Base-by-base conservation (phyloP, 2,797 vertebrate genomes). In the Melopsittacus undulatus region DNA sequence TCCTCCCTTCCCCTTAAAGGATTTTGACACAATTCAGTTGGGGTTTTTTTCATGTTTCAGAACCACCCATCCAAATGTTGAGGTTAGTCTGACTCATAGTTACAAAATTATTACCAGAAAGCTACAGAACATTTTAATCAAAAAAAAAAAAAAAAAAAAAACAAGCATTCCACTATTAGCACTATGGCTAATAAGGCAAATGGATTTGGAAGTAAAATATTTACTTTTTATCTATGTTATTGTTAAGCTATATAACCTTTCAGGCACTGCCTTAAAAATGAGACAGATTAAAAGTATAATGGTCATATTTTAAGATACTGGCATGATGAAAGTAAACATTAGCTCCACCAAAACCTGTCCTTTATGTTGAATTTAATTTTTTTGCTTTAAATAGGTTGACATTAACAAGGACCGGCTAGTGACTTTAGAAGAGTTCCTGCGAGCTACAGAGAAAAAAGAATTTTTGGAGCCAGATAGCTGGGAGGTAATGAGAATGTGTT, bases 391-490 rank as follows among this genome's bases (percentile, higher is more conserved):
- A 96, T 74, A 99, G 99, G 98, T 99, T 95, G 99, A 99, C 91
- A 68, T 97, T 69, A 99, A 99, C 97, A 99, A 98, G 97, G 99
- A 99, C 97, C 98, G 99, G 42, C 96, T 99, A 81, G 98, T 99
- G 69, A 99, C 99, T 73, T 94, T 99, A 94, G 98, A 99, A 1
- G 99, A 99, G 96, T 99, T 99, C 97, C 92, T 99, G 63, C 97
- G 98, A 93, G 98, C 99, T 56, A 99, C 99, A 68, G 99, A 98
- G 96, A 99, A 99, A 92, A 99, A 98, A 83, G 99, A 99, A 94
- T 99, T 99, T 97, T 96, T 99, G 97, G 99, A 99, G 97, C 98
- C 99, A 57, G 99, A 99, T 32, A 99, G 98, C 96, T 99, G 99
- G 99, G 99, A 99, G 99, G 99, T 99, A 96, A 98, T 52, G 46